Conservation (phyloP, 1,140 invertebrate species). For the Spodoptera frugiperda region DNA sequence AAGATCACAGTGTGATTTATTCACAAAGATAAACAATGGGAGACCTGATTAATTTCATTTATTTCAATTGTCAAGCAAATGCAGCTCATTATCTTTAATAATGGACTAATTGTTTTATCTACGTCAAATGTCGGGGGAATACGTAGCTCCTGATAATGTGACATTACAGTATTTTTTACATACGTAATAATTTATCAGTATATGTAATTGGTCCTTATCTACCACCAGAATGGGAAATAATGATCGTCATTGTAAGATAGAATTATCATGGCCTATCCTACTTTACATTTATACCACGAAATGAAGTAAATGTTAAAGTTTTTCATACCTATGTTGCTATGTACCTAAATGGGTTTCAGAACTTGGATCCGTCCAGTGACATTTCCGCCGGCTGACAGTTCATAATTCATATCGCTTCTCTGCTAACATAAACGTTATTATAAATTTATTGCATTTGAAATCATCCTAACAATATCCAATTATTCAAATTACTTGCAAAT, state of each 20-base stretch:
- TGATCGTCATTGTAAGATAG: background rate
- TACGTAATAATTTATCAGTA: slow-evolving; percentile 20
- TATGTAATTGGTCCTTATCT: slow-evolving; percentile 7
- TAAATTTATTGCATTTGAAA: slow-evolving; percentile 23
- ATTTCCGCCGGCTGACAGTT: slow-evolving; percentile 28
- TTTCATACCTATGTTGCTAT: too few species aligned
- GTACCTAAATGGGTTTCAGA: too few species aligned
- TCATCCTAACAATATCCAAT: slow-evolving; percentile 23
- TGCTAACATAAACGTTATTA: slow-evolving; percentile 6
- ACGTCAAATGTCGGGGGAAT: background rate
- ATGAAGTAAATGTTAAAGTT: too few species aligned
- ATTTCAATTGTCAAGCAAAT: slow-evolving; percentile 20
- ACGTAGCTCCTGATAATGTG: background rate
- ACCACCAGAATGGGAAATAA: background rate
- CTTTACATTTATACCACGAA: too few species aligned
- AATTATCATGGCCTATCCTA: background rate
- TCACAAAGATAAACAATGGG: slow-evolving; percentile 30
- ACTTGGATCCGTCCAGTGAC: background rate
- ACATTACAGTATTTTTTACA: slow-evolving; percentile 3
- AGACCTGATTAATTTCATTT: slow-evolving; percentile 32
- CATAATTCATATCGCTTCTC: slow-evolving; percentile 9
- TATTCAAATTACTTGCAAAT: slow-evolving; percentile 42
- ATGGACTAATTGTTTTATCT: slow-evolving; percentile 23
- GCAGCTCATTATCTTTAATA: slow-evolving; percentile 17
- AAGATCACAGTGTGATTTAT: slow-evolving; percentile 32